These are phyloP conservation scores for Sebastes baramenuke DNA, from an alignment of 2,797 vertebrate genomes.

Conservation along the genomic window DNA sequence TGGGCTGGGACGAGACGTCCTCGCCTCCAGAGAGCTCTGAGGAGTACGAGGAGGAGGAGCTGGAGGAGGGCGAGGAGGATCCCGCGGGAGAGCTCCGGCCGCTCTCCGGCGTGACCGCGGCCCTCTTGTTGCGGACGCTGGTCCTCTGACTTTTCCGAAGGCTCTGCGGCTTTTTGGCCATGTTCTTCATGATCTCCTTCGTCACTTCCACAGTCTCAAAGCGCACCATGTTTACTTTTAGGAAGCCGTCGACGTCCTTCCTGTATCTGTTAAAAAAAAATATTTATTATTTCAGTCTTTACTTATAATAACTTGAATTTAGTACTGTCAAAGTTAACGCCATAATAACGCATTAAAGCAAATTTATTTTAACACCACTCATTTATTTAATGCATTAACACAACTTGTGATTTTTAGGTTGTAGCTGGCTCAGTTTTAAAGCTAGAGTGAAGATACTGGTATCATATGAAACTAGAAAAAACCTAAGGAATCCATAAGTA, in stretches of 20 bases:
- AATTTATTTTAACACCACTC: fast-evolving
- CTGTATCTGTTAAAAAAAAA: constrained; percentile 79
- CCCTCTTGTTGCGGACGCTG: constrained; percentile 58
- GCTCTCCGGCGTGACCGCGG: constrained; percentile 32
- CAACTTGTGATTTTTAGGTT: no score
- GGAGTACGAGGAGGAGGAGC: constrained; percentile 70
- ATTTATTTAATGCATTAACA: no score
- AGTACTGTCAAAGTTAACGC: no score
- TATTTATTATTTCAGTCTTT: neutral
- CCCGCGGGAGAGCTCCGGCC: constrained; percentile 61
- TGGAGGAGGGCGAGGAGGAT: constrained; percentile 75
- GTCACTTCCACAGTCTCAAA: constrained; percentile 88
- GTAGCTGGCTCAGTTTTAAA: no score
- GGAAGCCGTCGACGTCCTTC: constrained; percentile 81
- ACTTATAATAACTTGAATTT: neutral
- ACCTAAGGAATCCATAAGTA: no score
- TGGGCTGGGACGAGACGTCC: constrained; percentile 63
- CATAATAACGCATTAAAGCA: no score
- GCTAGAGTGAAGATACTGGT: no score
- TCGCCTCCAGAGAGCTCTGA: constrained; percentile 67
- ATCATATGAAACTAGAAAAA: no score
- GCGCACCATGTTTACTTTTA: constrained; percentile 86
- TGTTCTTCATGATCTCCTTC: constrained; percentile 88
- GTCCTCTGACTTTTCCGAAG: constrained; percentile 68
- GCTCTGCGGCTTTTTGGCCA: constrained; percentile 81